A percentile compares a stretch with the other conserved stretches of the same genome.
Evolutionary conservation across 2,888 invertebrate species (phyloP).

Genomic region (Desoria tigrina): DNA sequence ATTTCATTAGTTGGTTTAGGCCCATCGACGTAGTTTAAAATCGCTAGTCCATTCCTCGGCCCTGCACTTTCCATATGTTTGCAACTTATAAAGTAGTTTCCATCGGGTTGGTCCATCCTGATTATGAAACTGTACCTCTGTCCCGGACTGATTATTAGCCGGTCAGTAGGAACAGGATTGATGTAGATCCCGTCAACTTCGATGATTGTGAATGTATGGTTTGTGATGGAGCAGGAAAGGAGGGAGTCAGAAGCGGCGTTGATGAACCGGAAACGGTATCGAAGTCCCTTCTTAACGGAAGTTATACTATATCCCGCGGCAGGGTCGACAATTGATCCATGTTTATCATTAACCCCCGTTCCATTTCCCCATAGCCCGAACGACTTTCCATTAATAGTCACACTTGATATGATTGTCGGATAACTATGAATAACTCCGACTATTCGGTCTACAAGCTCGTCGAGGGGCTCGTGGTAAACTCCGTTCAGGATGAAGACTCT

Average conservation of each 20-base stretch:
- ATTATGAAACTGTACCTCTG: slow-evolving; percentile 40
- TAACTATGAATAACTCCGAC: slow-evolving; percentile 28
- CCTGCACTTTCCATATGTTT: slow-evolving; percentile 31
- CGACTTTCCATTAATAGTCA: slow-evolving; percentile 40
- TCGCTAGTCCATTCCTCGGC: slow-evolving; percentile 34
- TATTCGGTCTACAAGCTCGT: slow-evolving; percentile 20
- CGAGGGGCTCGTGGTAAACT: slow-evolving; percentile 32
- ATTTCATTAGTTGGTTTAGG: slow-evolving; percentile 16
- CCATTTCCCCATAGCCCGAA: slow-evolving; percentile 29
- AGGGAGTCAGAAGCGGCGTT: slow-evolving; percentile 35
- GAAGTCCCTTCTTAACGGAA: slow-evolving; percentile 26
- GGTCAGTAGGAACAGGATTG: slow-evolving; percentile 24
- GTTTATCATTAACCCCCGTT: slow-evolving; percentile 7
- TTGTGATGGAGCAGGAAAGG: slow-evolving; percentile 28
- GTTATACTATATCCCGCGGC: slow-evolving; percentile 27
- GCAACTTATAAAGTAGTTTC: slow-evolving; percentile 33
- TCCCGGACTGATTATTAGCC: slow-evolving; percentile 30
- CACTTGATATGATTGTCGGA: slow-evolving; percentile 21
- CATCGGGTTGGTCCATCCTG: slow-evolving; percentile 30
- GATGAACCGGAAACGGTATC: slow-evolving; percentile 41
- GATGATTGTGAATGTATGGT: slow-evolving; percentile 34
- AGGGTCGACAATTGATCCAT: background rate
- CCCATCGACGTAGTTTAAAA: slow-evolving; percentile 20
- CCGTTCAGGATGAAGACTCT: slow-evolving; percentile 37
- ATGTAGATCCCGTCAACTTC: slow-evolving; percentile 41